Base-by-base conservation (phyloP, 2,888 invertebrate species). In the Candidula unifasciata region DNA sequence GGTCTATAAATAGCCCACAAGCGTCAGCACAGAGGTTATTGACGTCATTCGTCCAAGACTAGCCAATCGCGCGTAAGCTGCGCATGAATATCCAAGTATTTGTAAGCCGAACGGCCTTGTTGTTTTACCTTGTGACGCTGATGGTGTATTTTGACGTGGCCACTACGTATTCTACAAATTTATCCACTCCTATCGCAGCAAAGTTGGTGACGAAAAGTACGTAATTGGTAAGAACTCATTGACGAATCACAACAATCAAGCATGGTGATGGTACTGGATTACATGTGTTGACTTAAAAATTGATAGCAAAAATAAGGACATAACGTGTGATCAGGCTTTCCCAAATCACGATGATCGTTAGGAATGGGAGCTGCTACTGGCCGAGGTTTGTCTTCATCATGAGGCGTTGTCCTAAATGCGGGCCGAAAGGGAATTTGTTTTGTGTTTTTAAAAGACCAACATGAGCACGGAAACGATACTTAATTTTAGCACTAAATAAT, bases 161-260 rank as follows among this genome's bases (percentile, higher is more conserved):
- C 90, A 91, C 93, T 97, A 97, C 97, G 97, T 97, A 97, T 96
- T 95, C 92, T 96, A 96, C 96, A 96, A 96, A 96, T 96, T 96
- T 96, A 96, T 96, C 97, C 97, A 97, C 96, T 97, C 96, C 96
- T 96, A 96, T 96, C 96, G 96, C 96, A 96, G 96, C 96, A 96
- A 96, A 96, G 95, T 96, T 96, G 96, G 96, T 97, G 97, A 97
- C 97, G 97, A 97, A 96, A 96, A 96, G 96, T 96, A 96, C 97
- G 97, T 97, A 97, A 97, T 96, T 92, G 93, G 94, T 94, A 93
- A 93, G 94, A 93, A 93, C 92, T 91, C 91, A 89, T 91, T 90
- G 91, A 90, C 91, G 91, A 92, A 91, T 89, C 90, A 91, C 90
- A 92, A 91, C 91, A 91, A 89, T 87, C 89, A 89, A 89, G 89